Percentiles rank a stretch among this genome's conserved stretches.
phyloP scores from a whole-genome alignment of 2,797 vertebrate genomes.

The Peromyscus aztecus region DNA sequence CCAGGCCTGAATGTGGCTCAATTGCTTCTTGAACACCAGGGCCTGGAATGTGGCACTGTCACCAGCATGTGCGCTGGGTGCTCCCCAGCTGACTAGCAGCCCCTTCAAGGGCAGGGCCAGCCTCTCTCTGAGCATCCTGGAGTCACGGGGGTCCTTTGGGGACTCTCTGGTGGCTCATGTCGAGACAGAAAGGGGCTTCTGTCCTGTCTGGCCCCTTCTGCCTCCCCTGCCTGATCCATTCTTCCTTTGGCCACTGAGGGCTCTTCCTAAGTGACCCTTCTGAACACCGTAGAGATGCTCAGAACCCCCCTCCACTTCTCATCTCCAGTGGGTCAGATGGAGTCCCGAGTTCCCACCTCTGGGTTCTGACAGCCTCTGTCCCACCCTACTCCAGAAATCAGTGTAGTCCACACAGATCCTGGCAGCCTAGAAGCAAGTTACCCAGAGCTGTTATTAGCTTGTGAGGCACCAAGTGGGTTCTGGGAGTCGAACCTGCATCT shows the following conservation, averaged over 20 bases:
- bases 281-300: background rate
- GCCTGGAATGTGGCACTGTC: background rate
- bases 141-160: background rate
- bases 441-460: background rate
- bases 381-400: background rate
- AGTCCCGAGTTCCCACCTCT: background rate
- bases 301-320: background rate
- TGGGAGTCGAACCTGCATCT: background rate
- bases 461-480: background rate
- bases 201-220: background rate
- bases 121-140: background rate
- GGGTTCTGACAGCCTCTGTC: background rate
- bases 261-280: background rate
- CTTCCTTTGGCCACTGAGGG: background rate
- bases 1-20: background rate
- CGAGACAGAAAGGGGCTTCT: background rate
- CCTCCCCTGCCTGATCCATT: background rate
- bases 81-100: background rate
- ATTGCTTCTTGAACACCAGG: background rate
- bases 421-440: background rate
- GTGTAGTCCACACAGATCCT: background rate
- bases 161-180: background rate
- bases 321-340: background rate
- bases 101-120: background rate
- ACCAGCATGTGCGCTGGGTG: background rate